Evolutionary conservation across 2,888 invertebrate species (phyloP), one percentile per base, ranked within the genome.

Genomic region (Cenopis cana): DNA sequence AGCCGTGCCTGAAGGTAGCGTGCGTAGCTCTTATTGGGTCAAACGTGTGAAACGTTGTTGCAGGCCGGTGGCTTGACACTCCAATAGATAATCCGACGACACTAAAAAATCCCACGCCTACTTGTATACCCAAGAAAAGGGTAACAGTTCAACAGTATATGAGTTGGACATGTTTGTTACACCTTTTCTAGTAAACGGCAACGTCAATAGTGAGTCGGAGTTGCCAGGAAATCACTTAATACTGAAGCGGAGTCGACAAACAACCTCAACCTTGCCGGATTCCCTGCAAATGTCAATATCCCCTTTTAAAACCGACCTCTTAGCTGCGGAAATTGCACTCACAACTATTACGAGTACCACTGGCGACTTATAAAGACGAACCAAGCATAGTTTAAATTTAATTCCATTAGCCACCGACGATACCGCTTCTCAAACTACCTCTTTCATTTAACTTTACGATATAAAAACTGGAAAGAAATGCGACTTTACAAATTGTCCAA

Each of bases 201-300:
- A 33, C 33, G 33, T 33, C 33, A 33, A 8, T 83, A 81, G 81
- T 17, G 61, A 82, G 83, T 85, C 80, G 75, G 82, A 81, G 79
- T 81, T 76, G 75, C 76, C 76, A 82, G 87, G 84, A 87, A 87
- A 87, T 87, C 84, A 84, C 87, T 86, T 84, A 84, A 85, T 80
- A 79, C 81, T 77, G 76, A 78, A 76, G 78, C 74, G 64, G 38
- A 68, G 66, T 71, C 77, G 75, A 80, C 83, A 86, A 85, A 86
- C 81, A 85, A 82, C 77, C 75, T 77, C 76, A 75, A 17, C 49
- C 59, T 74, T 78, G 78, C 71, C 76, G 74, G 74, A 76, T 73
- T 74, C 75, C 76, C 76, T 76, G 79, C 78, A 74, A 82, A 81
- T 79, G 83, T 83, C 83, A 81, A 81, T 77, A 81, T 69, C 74